These are phyloP conservation scores for Amiota mariae DNA, from an alignment of 2,888 invertebrate species.

Conservation along the genomic window DNA sequence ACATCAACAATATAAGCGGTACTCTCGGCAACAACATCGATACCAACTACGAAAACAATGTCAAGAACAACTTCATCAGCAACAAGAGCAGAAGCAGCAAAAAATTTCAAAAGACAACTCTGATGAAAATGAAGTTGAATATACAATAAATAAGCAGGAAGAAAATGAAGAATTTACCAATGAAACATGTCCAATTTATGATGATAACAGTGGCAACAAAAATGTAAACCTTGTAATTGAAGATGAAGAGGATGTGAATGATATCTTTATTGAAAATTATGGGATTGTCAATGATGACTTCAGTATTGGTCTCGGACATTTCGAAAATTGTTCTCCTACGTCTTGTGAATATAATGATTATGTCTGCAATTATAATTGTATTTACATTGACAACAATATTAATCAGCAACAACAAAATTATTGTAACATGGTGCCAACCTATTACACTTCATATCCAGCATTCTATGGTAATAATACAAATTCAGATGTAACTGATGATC, in stretches of 20 bases:
- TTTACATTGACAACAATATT: not conserved
- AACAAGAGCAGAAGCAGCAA: constrained; percentile 13
- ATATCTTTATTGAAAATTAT: not conserved
- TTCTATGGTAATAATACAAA: too few relatives aligned
- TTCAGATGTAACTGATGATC: constrained; percentile 27
- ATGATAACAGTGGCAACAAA: not conserved
- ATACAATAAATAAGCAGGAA: constrained; percentile 34
- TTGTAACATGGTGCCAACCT: too few relatives aligned
- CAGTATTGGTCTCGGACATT: not conserved
- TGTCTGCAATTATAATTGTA: constrained; percentile 47
- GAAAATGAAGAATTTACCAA: constrained; percentile 38
- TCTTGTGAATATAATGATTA: constrained; percentile 44
- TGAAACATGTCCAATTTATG: constrained; percentile 30
- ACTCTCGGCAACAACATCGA: constrained; percentile 19
- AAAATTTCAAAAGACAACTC: not conserved
- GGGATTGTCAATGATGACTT: not conserved
- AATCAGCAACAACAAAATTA: not conserved
- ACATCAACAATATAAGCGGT: constrained; percentile 15
- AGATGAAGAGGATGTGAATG: not conserved
- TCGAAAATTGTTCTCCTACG: not conserved
- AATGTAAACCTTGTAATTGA: not conserved
- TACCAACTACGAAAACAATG: constrained; percentile 26
- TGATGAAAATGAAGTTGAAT: constrained; percentile 23
- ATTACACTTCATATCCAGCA: too few relatives aligned
- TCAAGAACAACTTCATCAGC: constrained; percentile 32